Evolutionary conservation across 2,113 vertebrate species (phyloP).

Genomic region (Trichomycterus rosablanca): DNA sequence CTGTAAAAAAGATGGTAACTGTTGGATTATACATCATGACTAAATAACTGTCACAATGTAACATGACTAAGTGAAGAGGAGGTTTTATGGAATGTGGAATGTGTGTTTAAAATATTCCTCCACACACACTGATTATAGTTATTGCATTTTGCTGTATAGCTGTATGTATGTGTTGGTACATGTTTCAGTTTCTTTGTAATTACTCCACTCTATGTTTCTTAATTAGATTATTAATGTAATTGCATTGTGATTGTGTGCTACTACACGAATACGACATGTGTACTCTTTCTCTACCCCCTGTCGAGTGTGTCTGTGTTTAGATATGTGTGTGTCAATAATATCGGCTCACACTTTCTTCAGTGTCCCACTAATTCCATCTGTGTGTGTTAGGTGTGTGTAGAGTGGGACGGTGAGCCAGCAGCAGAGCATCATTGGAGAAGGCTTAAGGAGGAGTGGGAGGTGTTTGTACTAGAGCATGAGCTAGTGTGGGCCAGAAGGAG

Average conservation of each 20-base stretch:
- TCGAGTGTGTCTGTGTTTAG: neutral
- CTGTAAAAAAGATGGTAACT: no score
- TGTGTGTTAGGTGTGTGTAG: slow-evolving; percentile 42
- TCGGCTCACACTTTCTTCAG: neutral
- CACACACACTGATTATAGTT: no score
- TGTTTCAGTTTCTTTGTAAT: slow-evolving; percentile 15
- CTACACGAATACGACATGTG: neutral
- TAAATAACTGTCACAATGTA: no score
- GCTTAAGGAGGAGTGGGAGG: slow-evolving; percentile 42
- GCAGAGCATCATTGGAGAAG: slow-evolving; percentile 41
- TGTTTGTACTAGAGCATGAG: slow-evolving; percentile 45
- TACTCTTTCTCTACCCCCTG: no score
- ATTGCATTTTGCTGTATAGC: no score
- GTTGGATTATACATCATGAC: no score
- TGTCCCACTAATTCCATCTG: slow-evolving; percentile 3
- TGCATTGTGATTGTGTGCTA: slow-evolving; percentile 11
- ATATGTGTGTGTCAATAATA: slow-evolving; percentile 13
- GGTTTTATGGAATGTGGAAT: no score
- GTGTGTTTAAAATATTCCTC: no score
- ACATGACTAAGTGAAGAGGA: no score
- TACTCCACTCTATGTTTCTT: slow-evolving; percentile 24
- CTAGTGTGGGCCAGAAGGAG: slow-evolving; percentile 39
- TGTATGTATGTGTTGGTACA: neutral
- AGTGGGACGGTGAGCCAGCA: slow-evolving; percentile 39
- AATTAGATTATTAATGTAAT: slow-evolving; percentile 24